phyloP scores from a whole-genome alignment of 2,888 invertebrate species.

The Thecophora atra region DNA sequence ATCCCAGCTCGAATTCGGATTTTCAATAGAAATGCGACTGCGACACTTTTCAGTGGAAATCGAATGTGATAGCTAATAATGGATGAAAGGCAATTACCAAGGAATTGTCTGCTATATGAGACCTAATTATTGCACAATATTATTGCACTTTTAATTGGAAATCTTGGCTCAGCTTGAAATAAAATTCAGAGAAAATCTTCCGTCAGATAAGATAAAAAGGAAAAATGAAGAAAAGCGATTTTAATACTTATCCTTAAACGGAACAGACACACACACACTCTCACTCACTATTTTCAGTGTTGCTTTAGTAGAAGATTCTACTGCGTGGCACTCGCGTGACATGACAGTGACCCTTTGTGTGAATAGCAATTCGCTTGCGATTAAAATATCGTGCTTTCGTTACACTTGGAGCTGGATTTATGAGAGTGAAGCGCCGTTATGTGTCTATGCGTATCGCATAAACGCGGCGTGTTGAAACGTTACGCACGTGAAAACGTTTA shows the following conservation, averaged over 20 bases:
- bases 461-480: neutral
- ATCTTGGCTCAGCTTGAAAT: too few species aligned
- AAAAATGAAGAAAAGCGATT: neutral
- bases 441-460: constrained; percentile 2
- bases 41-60: too few species aligned
- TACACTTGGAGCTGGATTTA: neutral
- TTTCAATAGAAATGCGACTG: too few species aligned
- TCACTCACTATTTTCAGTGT: neutral
- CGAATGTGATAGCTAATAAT: too few species aligned
- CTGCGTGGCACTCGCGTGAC: neutral
- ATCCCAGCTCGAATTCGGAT: too few species aligned
- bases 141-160: too few species aligned
- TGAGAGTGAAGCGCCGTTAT: too few species aligned
- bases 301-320: neutral
- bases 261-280: neutral
- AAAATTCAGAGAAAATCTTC: too few species aligned
- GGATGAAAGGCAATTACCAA: too few species aligned
- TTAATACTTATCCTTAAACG: neutral
- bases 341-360: neutral
- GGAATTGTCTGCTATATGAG: too few species aligned
- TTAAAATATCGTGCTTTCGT: neutral
- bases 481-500: constrained; percentile 32
- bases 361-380: neutral
- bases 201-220: too few species aligned
- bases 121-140: too few species aligned